Conservation (phyloP, 2,113 vertebrate genomes). For the Indri indri region DNA sequence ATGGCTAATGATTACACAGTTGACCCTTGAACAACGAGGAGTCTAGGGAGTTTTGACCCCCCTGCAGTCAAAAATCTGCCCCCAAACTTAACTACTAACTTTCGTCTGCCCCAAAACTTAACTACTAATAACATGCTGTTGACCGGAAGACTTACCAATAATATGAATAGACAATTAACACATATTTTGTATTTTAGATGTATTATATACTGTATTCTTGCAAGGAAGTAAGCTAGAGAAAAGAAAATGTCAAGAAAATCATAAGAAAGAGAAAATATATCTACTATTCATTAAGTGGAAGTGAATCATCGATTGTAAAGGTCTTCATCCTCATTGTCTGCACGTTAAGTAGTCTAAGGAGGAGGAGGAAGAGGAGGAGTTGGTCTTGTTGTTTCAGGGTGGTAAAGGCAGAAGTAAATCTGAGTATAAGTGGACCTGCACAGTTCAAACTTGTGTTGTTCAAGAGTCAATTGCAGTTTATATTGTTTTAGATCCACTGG, state of each 20-base stretch:
- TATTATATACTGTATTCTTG: background rate
- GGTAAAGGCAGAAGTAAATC: background rate
- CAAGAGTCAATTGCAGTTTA: background rate
- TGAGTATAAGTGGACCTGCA: background rate
- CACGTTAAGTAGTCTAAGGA: background rate
- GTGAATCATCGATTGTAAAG: background rate
- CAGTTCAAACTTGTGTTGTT: background rate
- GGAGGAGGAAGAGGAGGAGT: background rate
- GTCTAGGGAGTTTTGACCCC: background rate
- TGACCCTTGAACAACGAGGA: background rate
- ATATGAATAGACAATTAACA: background rate
- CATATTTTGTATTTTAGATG: background rate
- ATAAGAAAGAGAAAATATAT: background rate
- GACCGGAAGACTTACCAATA: background rate
- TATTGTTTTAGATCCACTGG: background rate
- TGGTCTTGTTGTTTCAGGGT: background rate
- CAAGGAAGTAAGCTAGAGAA: background rate
- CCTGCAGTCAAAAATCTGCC: background rate
- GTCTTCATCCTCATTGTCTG: background rate
- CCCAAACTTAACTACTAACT: background rate
- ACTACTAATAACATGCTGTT: background rate
- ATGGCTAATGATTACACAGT: background rate
- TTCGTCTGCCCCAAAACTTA: background rate
- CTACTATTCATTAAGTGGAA: background rate
- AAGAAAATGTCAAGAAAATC: background rate